Conservation (phyloP, 37 sponge, comb jelly and placozoan species). For the Hormiphora californensis region DNA sequence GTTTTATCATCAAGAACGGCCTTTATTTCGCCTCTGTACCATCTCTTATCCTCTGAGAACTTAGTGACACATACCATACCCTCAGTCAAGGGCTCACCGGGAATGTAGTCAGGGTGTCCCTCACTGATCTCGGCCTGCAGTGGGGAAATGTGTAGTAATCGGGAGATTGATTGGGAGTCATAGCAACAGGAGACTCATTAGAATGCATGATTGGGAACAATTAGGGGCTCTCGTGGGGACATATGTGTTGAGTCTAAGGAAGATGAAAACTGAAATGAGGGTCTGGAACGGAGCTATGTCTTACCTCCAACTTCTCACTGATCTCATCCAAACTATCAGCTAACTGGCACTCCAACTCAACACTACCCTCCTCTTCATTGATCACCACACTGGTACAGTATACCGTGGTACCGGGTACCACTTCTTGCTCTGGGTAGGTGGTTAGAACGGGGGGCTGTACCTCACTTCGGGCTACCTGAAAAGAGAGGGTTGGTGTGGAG, state of each 20-base stretch:
- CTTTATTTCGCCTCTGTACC: slow-evolving; percentile 5
- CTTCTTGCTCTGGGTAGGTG: background rate
- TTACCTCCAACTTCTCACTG: too few relatives aligned
- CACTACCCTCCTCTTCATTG: background rate
- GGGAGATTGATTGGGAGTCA: too few relatives aligned
- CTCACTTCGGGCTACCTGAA: slow-evolving; percentile 1
- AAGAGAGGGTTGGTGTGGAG: background rate
- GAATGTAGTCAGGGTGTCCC: slow-evolving; percentile 34
- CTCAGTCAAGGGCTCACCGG: background rate
- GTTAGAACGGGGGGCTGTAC: slow-evolving; percentile 21
- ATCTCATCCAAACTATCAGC: background rate
- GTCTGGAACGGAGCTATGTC: too few relatives aligned
- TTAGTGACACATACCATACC: background rate
- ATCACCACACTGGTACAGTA: background rate
- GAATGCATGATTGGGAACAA: too few relatives aligned
- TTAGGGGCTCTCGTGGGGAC: too few relatives aligned
- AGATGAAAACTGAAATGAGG: too few relatives aligned
- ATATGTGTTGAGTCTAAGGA: too few relatives aligned
- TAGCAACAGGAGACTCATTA: too few relatives aligned
- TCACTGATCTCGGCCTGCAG: background rate
- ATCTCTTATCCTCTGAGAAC: background rate
- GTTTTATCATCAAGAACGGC: background rate
- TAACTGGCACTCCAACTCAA: background rate
- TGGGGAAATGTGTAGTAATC: too few relatives aligned
- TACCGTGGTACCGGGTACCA: background rate